Evolutionary conservation across 2,888 invertebrate species (phyloP), one percentile per base, ranked within the genome.

Genomic region (Dione juno): DNA sequence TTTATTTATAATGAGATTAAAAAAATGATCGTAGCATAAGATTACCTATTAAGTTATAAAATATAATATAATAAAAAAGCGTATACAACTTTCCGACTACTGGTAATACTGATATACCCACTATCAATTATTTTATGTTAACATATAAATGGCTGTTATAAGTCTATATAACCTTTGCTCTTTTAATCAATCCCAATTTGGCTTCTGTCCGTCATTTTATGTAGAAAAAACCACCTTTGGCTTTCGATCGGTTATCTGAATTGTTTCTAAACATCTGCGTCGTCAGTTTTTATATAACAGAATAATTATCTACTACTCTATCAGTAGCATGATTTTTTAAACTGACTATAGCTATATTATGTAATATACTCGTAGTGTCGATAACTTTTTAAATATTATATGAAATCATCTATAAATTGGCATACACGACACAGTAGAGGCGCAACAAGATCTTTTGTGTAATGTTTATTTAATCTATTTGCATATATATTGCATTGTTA

Each of bases 111-210:
- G 50, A 13, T 28, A 28, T 48, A 45, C 10, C 0, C 45, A 50
- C 28, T 59, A 67, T 59, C 41, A 59, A 41, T 41, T 16, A 6
- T 67, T 59, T 41, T 67, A 40, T 59, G 9, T 50, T 41, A 28
- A 19, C 14, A 50, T 13, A 21, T 16, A 52, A 40, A n/a, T 13
- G 28, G 6, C 40, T 52, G 28, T 58, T 59, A 67, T 67, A 11
- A 16, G 40, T 59, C 11, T 19, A 59, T 28, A 16, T 52, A 59
- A 59, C 67, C 67, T 67, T 52, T 67, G 67, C n/a, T 35, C 53
- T 16, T 28, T 28, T 53, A 61, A 67, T 67, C 67, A 67, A 16
- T 59, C 58, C 50, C 41, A 67, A 67, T 52, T 67, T 59, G 58
- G 41, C 41, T 28, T 52, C 50, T 8, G 16, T 14, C 45, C 45